Base-by-base conservation (phyloP, 92 coral and sea anemone species). In the Porites evermanni region DNA sequence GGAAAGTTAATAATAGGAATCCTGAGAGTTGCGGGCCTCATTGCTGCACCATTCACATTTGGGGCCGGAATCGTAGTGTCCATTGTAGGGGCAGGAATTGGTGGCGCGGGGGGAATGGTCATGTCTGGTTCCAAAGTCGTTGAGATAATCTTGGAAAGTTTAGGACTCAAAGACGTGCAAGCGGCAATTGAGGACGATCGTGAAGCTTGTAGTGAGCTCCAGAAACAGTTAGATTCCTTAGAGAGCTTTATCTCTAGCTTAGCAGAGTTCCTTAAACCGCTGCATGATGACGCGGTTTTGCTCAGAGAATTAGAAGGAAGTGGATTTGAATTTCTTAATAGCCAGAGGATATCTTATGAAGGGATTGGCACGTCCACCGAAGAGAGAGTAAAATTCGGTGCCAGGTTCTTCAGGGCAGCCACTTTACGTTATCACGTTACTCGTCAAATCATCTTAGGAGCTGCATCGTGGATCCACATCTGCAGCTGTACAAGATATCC, bases 71-170 rank as follows among this genome's bases (percentile, higher is more conserved):
- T 89, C 54, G 17, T 89, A 14, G 88, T 92, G 54, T 74, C 93
- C 17, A 87, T 80, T 61, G 79, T 80, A 24, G 94, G 94, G 69
- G 94, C 90, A 9, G 93, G 78, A 12, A 80, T 89, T 63, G 88
- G 88, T 56, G 94, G 92, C 16, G 88, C 93, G 12, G 92, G 94
- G 7, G 88, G 91, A 4, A 29, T 92, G 20, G 90, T 84, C 13
- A 59, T 73, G 76, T 72, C 87, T 7, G 91, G 93, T n/a, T 70
- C 90, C 19, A 81, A 68, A 52, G 81, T 70, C 11, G 80, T 60
- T 44, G 78, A 81, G 59, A 56, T 67, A 6, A 70, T 92, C 71
- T 78, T 92, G 72, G 64, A 75, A 64, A 92, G 32, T 66, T 24
- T 72, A 52, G 82, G 77, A 14, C 67, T 63, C 54, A 59, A 88